phyloP scores from a whole-genome alignment of 2,797 vertebrate species.

The Enteromius trimaculatus region DNA sequence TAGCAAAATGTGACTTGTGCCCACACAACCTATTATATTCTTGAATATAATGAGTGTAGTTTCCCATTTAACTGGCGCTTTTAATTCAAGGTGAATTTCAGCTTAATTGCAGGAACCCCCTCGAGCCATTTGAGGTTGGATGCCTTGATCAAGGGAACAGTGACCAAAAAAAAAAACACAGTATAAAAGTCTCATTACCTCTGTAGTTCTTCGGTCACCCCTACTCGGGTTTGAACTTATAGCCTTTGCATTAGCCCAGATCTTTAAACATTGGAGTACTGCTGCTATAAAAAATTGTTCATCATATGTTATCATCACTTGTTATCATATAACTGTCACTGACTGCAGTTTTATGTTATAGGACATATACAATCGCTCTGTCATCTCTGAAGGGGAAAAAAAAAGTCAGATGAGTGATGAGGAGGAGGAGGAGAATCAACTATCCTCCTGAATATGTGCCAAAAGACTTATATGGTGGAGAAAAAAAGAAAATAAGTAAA shows the following conservation, averaged over 20 bases:
- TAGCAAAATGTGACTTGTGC: not conserved
- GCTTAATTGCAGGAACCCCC: slow-evolving; percentile 32
- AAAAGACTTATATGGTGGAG: slow-evolving; percentile 12
- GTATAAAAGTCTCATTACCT: not conserved
- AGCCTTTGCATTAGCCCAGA: slow-evolving; percentile 12
- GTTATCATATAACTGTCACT: slow-evolving; percentile 4
- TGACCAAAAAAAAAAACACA: not conserved
- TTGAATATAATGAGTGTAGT: not conserved
- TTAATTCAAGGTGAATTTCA: slow-evolving; percentile 26
- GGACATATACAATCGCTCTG: slow-evolving; percentile 1
- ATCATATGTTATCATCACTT: slow-evolving; percentile 11
- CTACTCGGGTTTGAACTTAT: not conserved
- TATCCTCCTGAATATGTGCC: not conserved
- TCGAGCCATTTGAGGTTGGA: not conserved
- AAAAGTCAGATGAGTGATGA: slow-evolving; percentile 2
- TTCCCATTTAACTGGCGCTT: not conserved
- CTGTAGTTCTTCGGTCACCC: slow-evolving; percentile 25
- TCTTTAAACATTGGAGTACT: not conserved
- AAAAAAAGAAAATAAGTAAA: slow-evolving; percentile 29
- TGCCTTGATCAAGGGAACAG: slow-evolving; percentile 27
- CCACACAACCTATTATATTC: not conserved
- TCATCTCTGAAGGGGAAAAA: not conserved
- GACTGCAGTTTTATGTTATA: not conserved
- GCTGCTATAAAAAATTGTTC: not conserved
- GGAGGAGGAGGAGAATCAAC: not conserved